Conservation (phyloP, 1,140 invertebrate genomes). For the Temnothorax nylanderi region DNA sequence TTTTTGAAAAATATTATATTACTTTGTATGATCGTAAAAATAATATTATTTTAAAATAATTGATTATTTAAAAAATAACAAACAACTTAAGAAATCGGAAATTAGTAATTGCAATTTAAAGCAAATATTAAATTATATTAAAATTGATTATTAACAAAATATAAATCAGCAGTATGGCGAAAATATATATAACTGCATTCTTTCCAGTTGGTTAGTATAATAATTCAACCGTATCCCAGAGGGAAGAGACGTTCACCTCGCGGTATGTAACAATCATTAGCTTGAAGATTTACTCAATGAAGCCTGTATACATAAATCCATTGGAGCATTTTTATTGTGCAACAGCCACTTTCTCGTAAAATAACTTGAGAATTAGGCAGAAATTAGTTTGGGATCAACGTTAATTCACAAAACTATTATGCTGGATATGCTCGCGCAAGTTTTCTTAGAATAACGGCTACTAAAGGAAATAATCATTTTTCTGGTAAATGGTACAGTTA, state of each 20-base stretch:
- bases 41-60: neutral
- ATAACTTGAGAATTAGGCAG: conserved; percentile 30
- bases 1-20: no score
- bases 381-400: conserved; percentile 53
- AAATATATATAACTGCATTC: conserved; percentile 1
- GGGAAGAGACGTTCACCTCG: conserved; percentile 17
- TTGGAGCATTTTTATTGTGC: conserved; percentile 47
- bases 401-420: conserved; percentile 10
- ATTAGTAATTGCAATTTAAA: neutral
- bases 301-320: conserved; percentile 13
- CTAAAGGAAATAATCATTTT: conserved; percentile 17
- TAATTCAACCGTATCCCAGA: conserved; percentile 29
- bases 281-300: conserved; percentile 21
- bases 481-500: conserved; percentile 16
- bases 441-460: conserved; percentile 45
- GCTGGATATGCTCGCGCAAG: conserved; percentile 6
- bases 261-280: conserved; percentile 41
- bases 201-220: conserved; percentile 20
- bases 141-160: neutral
- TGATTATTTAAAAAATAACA: neutral
- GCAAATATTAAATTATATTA: neutral
- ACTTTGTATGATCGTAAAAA: no score
- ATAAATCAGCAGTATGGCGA: neutral
- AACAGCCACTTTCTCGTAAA: conserved; percentile 42
- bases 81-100: neutral